These are phyloP conservation scores for Drosophila takahashii DNA, from an alignment of 1,140 invertebrate genomes.

Conservation along the genomic window DNA sequence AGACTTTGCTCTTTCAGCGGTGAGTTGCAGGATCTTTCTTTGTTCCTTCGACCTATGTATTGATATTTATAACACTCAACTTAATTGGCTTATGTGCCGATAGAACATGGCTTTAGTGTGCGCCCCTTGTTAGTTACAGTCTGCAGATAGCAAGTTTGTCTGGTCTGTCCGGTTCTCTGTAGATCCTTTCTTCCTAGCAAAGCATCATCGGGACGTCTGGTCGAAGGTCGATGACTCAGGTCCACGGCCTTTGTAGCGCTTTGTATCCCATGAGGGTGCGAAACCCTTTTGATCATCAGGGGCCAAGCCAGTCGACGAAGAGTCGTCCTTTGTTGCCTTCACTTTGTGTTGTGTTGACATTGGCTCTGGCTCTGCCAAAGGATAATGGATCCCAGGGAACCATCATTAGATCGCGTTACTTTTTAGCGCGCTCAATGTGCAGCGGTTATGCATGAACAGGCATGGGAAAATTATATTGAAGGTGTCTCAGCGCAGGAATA, in stretches of 20 bases:
- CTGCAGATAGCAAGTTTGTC: constrained; percentile 45
- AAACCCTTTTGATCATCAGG: constrained; percentile 47
- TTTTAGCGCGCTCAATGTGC: constrained; percentile 42
- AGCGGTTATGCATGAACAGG: constrained; percentile 65
- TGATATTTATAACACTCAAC: constrained; percentile 14
- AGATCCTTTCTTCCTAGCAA: background rate
- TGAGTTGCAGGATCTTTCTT: constrained; percentile 49
- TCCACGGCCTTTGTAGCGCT: constrained; percentile 23
- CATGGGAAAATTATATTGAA: constrained; percentile 62
- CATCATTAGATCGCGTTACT: constrained; percentile 44
- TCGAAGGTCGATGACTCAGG: constrained; percentile 65
- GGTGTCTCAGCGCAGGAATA: constrained; percentile 9
- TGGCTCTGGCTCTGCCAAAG: constrained; percentile 9
- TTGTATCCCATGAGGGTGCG: constrained; percentile 52
- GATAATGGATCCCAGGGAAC: constrained; percentile 34
- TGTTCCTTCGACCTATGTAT: background rate
- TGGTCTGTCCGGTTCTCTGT: constrained; percentile 20
- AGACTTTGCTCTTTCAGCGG: constrained; percentile 93
- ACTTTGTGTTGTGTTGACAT: constrained; percentile 54
- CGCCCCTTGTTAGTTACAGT: constrained; percentile 9
- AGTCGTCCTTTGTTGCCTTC: constrained; percentile 47
- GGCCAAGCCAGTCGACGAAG: constrained; percentile 13
- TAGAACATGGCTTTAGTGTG: constrained; percentile 8
- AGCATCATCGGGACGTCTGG: constrained; percentile 6
- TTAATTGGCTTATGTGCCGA: constrained; percentile 46